Conservation (phyloP, 2,888 invertebrate genomes). For the Athalia rosae region DNA sequence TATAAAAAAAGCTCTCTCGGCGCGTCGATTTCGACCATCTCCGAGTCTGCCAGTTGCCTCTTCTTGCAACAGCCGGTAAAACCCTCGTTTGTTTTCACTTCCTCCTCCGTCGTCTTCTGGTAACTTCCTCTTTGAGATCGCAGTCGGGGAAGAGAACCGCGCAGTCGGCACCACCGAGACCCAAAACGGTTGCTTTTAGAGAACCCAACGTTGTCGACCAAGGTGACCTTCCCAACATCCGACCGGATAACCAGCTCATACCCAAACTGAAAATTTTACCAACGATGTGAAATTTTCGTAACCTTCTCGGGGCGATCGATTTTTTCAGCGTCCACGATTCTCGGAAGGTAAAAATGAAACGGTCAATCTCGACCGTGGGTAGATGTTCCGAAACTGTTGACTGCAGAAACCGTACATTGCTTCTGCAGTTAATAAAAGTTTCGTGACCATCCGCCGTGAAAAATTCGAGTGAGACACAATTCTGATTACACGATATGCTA, state of each 20-base stretch:
- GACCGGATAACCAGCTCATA: constrained; percentile 84
- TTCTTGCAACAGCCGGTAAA: constrained; percentile 7
- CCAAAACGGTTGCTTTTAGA: constrained; percentile 81
- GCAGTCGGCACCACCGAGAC: constrained; percentile 82
- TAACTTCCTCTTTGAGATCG: constrained; percentile 73
- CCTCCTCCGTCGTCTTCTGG: constrained; percentile 58
- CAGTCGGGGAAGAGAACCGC: constrained; percentile 77
- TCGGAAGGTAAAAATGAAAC: too few relatives aligned
- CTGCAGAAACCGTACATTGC: too few relatives aligned
- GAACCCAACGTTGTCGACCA: constrained; percentile 77
- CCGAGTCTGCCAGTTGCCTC: not conserved
- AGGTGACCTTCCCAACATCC: constrained; percentile 69
- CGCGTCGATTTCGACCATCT: not conserved
- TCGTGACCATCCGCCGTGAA: constrained; percentile 19
- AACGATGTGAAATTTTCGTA: not conserved
- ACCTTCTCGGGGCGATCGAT: constrained; percentile 3
- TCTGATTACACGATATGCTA: not conserved
- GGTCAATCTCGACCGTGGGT: too few relatives aligned
- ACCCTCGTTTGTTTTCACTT: not conserved
- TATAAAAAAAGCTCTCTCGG: not conserved
- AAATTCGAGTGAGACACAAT: constrained; percentile 20
- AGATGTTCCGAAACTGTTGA: too few relatives aligned
- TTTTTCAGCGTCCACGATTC: constrained; percentile 7
- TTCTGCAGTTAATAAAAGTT: not conserved
- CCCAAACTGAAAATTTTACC: constrained; percentile 78